phyloP scores from a whole-genome alignment of 2,888 invertebrate genomes.

The Hipparchia semele region DNA sequence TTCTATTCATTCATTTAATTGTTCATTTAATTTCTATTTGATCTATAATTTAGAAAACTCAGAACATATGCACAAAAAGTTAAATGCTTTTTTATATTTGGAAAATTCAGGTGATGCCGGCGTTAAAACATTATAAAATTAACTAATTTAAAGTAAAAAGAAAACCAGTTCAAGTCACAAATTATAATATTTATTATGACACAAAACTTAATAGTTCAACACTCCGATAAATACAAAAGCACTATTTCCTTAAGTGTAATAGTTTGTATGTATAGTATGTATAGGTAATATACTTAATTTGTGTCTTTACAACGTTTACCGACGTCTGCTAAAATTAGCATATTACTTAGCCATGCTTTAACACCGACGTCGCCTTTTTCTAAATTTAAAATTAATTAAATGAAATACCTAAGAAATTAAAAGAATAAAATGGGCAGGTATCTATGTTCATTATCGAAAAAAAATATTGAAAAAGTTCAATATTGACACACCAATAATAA shows the following conservation, averaged over 20 bases:
- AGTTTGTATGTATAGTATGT: neutral
- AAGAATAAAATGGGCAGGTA: neutral
- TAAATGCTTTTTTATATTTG: conserved; percentile 6
- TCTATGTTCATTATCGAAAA: neutral
- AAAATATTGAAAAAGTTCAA: neutral
- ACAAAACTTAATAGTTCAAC: conserved; percentile 44
- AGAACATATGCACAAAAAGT: conserved; percentile 38
- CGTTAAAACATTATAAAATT: conserved; percentile 61
- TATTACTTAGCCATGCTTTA: conserved; percentile 54
- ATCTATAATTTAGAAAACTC: neutral
- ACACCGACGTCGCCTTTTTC: conserved; percentile 69
- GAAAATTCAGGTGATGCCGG: conserved; percentile 70
- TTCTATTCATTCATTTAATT: neutral
- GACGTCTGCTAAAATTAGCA: conserved; percentile 17
- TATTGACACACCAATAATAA: too few relatives aligned
- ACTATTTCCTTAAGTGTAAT: conserved; percentile 27
- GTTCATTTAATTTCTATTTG: too few relatives aligned
- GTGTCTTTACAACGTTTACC: conserved; percentile 42
- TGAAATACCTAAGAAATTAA: neutral
- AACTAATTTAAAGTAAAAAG: conserved; percentile 39
- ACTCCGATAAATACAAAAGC: conserved; percentile 41
- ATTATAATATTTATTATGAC: conserved; percentile 61
- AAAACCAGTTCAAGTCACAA: conserved; percentile 43
- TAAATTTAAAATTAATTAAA: conserved; percentile 7
- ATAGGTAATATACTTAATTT: conserved; percentile 29